A percentile compares a stretch with the other conserved stretches of the same genome.
These are phyloP conservation scores for Neopelma chrysocephalum DNA, from an alignment of 2,797 vertebrate species.

Conservation along the genomic window DNA sequence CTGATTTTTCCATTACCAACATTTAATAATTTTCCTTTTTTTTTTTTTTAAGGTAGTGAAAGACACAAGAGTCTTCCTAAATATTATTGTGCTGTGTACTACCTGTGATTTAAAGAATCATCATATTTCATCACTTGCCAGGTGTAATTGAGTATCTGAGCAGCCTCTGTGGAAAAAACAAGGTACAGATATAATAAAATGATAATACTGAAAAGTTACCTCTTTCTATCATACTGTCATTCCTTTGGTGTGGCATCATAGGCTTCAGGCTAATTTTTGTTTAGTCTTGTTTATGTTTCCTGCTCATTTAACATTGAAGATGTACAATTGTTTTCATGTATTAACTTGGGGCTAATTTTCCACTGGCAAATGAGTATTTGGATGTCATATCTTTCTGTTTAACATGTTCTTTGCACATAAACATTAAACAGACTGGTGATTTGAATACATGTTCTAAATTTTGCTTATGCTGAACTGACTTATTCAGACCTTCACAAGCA, in stretches of 20 bases:
- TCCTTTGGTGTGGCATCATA: background rate
- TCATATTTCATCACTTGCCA: background rate
- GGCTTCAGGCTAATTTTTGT: background rate
- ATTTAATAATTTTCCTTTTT: background rate
- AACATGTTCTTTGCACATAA: background rate
- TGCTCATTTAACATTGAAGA: background rate
- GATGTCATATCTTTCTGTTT: background rate
- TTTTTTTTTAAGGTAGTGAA: background rate
- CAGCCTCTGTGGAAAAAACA: background rate
- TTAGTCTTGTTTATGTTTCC: background rate
- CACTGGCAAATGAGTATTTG: background rate
- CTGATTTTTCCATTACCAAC: background rate
- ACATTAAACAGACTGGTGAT: conserved; percentile 18
- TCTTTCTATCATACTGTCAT: background rate
- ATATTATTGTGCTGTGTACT: background rate
- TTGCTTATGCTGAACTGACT: conserved; percentile 1
- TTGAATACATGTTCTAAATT: background rate
- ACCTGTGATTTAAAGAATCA: background rate
- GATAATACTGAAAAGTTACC: background rate
- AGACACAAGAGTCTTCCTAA: background rate
- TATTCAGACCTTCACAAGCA: background rate
- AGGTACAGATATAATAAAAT: background rate
- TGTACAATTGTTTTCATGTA: background rate
- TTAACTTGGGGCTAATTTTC: background rate
- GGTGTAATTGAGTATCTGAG: background rate